A percentile compares a stretch with the other conserved stretches of the same genome.
Evolutionary conservation across 2,113 vertebrate genomes (phyloP).

Genomic region (Syrrhaptes paradoxus): DNA sequence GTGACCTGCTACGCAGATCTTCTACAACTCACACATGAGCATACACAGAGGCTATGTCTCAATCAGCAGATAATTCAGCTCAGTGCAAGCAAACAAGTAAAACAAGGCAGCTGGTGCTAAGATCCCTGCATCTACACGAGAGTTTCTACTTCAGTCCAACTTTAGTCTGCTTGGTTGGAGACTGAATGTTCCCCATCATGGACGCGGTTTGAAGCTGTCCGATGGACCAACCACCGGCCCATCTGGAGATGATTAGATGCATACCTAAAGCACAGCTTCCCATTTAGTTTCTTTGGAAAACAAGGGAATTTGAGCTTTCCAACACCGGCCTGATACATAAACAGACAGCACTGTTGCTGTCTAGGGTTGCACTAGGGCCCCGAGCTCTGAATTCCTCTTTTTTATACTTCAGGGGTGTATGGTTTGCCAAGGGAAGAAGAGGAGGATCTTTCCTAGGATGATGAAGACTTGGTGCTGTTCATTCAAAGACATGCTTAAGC

Average conservation of each 20-base stretch:
- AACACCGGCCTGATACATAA: background rate
- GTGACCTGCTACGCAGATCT: background rate
- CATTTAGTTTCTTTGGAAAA: background rate
- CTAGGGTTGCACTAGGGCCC: background rate
- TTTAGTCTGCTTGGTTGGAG: background rate
- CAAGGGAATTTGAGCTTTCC: background rate
- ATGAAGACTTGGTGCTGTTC: background rate
- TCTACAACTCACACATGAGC: background rate
- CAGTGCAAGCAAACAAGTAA: background rate
- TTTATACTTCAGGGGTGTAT: background rate
- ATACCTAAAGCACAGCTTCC: background rate
- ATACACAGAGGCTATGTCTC: background rate
- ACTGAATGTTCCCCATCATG: accelerated
- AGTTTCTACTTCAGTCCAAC: background rate
- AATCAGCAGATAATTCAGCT: background rate
- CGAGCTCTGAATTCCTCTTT: background rate
- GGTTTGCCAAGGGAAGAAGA: background rate
- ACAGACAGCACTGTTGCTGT: too few relatives aligned
- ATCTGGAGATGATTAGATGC: background rate
- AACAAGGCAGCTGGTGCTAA: background rate
- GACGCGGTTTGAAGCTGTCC: accelerated
- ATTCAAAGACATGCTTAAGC: background rate
- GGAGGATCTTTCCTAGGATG: background rate
- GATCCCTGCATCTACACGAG: background rate
- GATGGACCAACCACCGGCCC: background rate